Evolutionary conservation across 2,113 vertebrate genomes (phyloP), one percentile per base, ranked within the genome.

Genomic region (Hydropotes inermis): DNA sequence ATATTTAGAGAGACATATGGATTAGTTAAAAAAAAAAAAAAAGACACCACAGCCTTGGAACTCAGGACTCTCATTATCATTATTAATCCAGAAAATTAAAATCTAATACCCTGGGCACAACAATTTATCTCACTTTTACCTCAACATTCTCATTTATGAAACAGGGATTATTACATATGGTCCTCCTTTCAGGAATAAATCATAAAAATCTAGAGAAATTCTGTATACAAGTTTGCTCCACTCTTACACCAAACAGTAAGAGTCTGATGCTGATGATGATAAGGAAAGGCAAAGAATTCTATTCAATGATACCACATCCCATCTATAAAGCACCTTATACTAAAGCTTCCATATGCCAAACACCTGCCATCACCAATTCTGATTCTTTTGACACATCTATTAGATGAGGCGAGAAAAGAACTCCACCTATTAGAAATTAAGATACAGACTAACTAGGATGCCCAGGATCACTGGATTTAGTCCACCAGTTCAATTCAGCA

Each of bases 91-190:
- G 17, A 25, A 30, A 92, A 81, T 17, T 52, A 78, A 70, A 83
- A 76, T 50, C 28, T 78, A 70, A 87, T n/a, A 92, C 55, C 33
- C 36, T 39, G n/a, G 30, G 36, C 25, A 4, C 1, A 84, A 64
- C 47, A 78, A 95, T 90, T 87, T 64, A 64, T 78, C 81, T 87
- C 74, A 61, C 10, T 60, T 93, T 87, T 50, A 76, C 6, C 54
- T 58, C 90, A 91, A 95, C n/a, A 84, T 91, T 91, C 21, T 86
- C 39, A 21, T 36, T 95, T 78, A 87, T 67, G 28, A 96, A 96
- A 83, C 23, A 93, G 8, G 52, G 10, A 92, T 90, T 85, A 82
- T 90, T 45, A 95, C 1, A 76, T 57, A 33, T 61, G 47, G 74
- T 93, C 54, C 10, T 90, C 39, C 55, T 89, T 85, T 89, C 45